Base-by-base conservation (phyloP, 1,140 invertebrate genomes). In the Lethocerus indicus region DNA sequence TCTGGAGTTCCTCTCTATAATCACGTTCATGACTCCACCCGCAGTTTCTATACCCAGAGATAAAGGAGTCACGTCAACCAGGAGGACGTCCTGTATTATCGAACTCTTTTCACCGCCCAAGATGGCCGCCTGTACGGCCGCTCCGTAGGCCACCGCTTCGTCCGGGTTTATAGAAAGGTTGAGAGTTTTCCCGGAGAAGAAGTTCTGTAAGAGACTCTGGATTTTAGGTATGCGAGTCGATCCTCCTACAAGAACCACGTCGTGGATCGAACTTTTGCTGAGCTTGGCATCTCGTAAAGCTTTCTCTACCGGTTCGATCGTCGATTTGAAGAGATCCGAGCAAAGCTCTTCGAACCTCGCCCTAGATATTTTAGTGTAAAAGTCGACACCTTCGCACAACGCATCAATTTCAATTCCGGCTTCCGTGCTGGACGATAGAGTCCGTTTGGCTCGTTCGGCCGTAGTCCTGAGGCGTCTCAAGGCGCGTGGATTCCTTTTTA, bases 181-280 rank as follows among this genome's bases (percentile, higher is more conserved):
- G 13, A 77, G 61, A 20, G 67, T 59, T 57, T 78, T 78, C 27
- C 75, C 74, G 47, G 66, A 64, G 65, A 78, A 78, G 63, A 73
- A 78, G 58, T 75, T 71, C 57, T 59, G 55, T 7, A 78, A 58
- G 59, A 76, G 65, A 2, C 63, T 68, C 56, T 77, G 75, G 41
- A 79, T 71, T 58, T 77, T 78, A 0, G 75, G 76, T 28, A 79
- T 77, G 18, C 83, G 70, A 9, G 79, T 87, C 0, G 81, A 85
- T 16, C 83, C 83, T 16, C 83, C 83, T 18, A 87, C 83, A 14
- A 87, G 67, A 2, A 87, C 80, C 7, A 87, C 76, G 53, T 87
- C 83, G 59, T 87, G 69, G 50, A 87, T 82, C 7, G 65, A 61
- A 35, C 59, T 58, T 59, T 85, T 86, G 62, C 26, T 71, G 71